phyloP scores from a whole-genome alignment of 2,888 invertebrate genomes.

The Aporophyla lueneburgensis region DNA sequence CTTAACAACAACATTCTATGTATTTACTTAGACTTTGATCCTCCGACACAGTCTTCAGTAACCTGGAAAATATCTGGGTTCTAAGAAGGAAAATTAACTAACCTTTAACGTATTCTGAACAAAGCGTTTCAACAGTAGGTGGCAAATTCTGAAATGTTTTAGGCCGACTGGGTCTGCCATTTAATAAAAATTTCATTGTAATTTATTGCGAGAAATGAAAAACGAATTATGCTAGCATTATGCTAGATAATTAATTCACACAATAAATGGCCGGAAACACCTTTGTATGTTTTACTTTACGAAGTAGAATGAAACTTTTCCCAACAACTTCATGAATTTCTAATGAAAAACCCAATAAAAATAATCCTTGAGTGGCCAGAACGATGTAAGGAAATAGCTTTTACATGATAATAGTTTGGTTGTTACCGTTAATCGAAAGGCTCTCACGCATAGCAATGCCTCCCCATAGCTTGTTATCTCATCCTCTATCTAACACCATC shows the following conservation, averaged over 20 bases:
- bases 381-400: not conserved
- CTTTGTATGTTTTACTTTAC: not conserved
- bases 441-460: not conserved
- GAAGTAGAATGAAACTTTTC: too few species aligned
- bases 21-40: not conserved
- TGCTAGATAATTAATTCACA: too few species aligned
- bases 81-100: conserved; percentile 4
- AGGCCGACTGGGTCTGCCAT: too few species aligned
- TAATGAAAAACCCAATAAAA: not conserved
- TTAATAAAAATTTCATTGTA: too few species aligned
- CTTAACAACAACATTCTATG: not conserved
- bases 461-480: too few species aligned
- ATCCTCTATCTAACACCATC: too few species aligned
- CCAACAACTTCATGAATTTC: not conserved
- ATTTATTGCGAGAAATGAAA: not conserved
- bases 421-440: not conserved
- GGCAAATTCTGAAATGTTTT: not conserved
- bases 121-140: too few species aligned
- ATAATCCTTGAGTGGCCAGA: not conserved
- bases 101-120: conserved; percentile 4
- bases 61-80: not conserved
- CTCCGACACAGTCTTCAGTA: not conserved
- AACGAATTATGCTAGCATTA: too few species aligned
- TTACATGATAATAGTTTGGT: not conserved
- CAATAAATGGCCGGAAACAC: not conserved